Evolutionary conservation across 2,888 invertebrate genomes (phyloP).

Genomic region (Anaspis maculata): DNA sequence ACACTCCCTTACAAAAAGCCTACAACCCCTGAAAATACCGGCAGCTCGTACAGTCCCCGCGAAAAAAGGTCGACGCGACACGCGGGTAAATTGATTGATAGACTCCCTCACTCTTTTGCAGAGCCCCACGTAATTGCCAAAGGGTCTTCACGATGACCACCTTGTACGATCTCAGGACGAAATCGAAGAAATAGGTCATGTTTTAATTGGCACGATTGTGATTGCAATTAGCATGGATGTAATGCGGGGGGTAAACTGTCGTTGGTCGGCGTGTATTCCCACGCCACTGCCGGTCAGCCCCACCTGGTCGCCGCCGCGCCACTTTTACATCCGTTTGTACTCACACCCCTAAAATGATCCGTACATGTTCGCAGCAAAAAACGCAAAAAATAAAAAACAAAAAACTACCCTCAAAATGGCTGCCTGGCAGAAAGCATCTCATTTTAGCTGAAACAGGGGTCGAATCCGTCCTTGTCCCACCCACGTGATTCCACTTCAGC

Average conservation of each 20-base stretch:
- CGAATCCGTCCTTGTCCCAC: conserved; percentile 44
- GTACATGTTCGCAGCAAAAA: conserved; percentile 41
- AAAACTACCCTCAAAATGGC: conserved; percentile 67
- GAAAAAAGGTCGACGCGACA: conserved; percentile 23
- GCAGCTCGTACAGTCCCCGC: conserved; percentile 28
- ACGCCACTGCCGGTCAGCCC: conserved; percentile 17
- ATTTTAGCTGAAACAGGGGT: conserved; percentile 45
- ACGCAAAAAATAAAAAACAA: conserved; percentile 39
- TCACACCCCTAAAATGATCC: conserved; percentile 42
- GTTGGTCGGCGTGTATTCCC: conserved; percentile 27
- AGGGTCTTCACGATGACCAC: conserved; percentile 10
- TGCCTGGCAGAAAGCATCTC: conserved; percentile 51
- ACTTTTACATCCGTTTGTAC: conserved; percentile 38
- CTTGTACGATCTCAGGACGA: conserved; percentile 15
- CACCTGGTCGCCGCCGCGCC: conserved; percentile 16
- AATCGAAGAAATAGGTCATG: conserved; percentile 28
- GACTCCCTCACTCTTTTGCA: conserved; percentile 1
- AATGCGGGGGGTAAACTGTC: conserved; percentile 35
- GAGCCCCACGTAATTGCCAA: neutral
- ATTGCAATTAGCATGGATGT: conserved; percentile 36
- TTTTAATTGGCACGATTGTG: conserved; percentile 36
- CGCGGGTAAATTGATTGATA: no score
- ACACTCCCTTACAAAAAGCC: conserved; percentile 39
- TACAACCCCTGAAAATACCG: conserved; percentile 41
- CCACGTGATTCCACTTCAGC: conserved; percentile 44